Evolutionary conservation across 2,888 invertebrate genomes (phyloP), one percentile per base, ranked within the genome.

Genomic region (Blastobasis lacticolella): DNA sequence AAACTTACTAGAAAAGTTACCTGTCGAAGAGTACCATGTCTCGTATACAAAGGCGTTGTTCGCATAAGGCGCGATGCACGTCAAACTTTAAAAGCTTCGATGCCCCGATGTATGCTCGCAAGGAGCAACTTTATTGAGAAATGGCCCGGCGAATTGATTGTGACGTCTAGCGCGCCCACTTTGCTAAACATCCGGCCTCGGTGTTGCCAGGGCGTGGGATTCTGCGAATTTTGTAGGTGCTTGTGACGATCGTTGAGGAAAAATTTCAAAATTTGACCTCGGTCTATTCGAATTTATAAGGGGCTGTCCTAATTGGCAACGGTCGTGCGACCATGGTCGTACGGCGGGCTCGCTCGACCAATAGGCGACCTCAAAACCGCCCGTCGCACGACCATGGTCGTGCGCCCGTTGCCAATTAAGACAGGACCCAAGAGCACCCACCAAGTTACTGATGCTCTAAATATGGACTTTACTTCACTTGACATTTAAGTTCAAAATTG

Each of bases 111-210:
- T 80, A 78, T 78, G 74, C 71, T 71, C 72, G 41, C 10, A 46
- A 64, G 62, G 61, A 63, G 60, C 61, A 78, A 82, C 73, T 81
- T 82, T 78, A 85, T 83, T 86, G 86, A 86, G 83, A 86, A 85
- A 86, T 86, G 83, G 86, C 80, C 71, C 57, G 65, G 61, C 65
- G 79, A 82, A 86, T 87, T 86, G 82, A 84, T 80, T 84, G 75
- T 78, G 86, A 87, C 87, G 67, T 73, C 72, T 72, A 67, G 57
- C 71, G 69, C 68, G 67, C 69, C 68, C 63, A 76, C 79, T 83
- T 82, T 79, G 77, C 77, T 81, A 78, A 70, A 68, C 10, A 46
- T 10, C 46, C 6, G 9, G 37, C 41, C 8, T 4, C 10, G 41
- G 41, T 48, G 41, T 48, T 48, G 41, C 48, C 41, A 48, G 48